A percentile compares a stretch with the other conserved stretches of the same genome.
Conservation (phyloP, 2,797 vertebrate species). For the Zalophus californianus region DNA sequence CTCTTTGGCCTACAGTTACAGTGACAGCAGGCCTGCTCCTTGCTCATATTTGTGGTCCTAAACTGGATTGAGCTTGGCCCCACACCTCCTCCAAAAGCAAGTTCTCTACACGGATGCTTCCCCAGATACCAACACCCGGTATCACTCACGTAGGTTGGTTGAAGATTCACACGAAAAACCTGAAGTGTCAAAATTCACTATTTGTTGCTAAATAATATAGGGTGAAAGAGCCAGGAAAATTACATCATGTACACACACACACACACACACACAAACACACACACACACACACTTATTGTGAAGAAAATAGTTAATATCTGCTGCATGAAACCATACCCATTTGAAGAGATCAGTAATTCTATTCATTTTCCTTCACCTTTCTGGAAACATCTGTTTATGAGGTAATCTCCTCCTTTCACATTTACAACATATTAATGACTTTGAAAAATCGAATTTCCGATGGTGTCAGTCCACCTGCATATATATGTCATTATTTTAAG, state of each 20-base stretch:
- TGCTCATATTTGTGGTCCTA: neutral
- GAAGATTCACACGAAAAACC: neutral
- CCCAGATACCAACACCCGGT: neutral
- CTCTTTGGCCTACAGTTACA: neutral
- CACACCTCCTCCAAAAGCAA: neutral
- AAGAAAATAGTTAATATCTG: conserved; percentile 6
- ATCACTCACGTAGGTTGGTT: neutral
- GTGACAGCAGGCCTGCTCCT: neutral
- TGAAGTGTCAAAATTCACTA: neutral
- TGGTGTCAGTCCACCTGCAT: neutral
- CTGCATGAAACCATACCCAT: neutral
- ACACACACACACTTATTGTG: neutral
- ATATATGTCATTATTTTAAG: neutral
- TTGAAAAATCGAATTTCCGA: neutral
- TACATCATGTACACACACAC: neutral
- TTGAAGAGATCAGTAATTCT: neutral
- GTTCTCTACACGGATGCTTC: neutral
- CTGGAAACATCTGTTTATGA: neutral
- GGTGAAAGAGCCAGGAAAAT: neutral
- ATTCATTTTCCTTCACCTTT: conserved; percentile 27
- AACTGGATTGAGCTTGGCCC: neutral
- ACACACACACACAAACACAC: neutral
- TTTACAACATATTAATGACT: neutral
- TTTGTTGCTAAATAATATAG: neutral
- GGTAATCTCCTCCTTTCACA: conserved; percentile 8